Base-by-base conservation (phyloP, 2,113 vertebrate genomes). In the Meles meles region DNA sequence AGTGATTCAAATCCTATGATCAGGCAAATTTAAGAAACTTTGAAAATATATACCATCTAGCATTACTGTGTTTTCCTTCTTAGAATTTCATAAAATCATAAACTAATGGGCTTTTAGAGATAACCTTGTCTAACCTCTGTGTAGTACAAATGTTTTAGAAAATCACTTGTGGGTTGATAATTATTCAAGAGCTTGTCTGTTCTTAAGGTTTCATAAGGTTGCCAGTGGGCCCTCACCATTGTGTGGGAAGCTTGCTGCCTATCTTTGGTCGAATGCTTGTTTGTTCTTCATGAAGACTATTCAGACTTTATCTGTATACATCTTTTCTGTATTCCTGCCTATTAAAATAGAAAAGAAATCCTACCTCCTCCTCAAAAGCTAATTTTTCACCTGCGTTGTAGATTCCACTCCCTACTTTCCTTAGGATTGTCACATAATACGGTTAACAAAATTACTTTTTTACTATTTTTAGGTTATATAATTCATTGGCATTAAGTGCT, bases 31-130 rank as follows among this genome's bases (percentile, higher is more conserved):
- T 91, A 88, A 90, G 76, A 74, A 90, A 52, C 61, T 79, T 31
- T 94, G 25, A 71, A 74, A 42, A 44, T 52, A 49, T 29, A 37
- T 88, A 27, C 23, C 42, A 44, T 74, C 29, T 95, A 84, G 29
- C 18, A 69, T 76, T 88, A 39, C 14, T 88, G 7, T 88, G 23
- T 59, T 84, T 97, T n/a, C 57, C 42, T 91, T 89, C 59, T 90
- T 92, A 94, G 34, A 95, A 94, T 96, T 96, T 94, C 12, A 27
- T 61, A 74, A 44, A 80, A 77, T 97, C 42, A 29, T 83, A 93
- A 88, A 44, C 39, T 5, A 21, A 61, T 69, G 25, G n/a, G 44
- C 47, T 65, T 23, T 57, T 79, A 34, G 61, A 42, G 29, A 91
- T 67, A 82, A 74, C 76, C 57, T 84, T 94, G 31, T 76, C 47